Conservation (phyloP, 1,140 invertebrate species). For the Meteorus sp. region DNA sequence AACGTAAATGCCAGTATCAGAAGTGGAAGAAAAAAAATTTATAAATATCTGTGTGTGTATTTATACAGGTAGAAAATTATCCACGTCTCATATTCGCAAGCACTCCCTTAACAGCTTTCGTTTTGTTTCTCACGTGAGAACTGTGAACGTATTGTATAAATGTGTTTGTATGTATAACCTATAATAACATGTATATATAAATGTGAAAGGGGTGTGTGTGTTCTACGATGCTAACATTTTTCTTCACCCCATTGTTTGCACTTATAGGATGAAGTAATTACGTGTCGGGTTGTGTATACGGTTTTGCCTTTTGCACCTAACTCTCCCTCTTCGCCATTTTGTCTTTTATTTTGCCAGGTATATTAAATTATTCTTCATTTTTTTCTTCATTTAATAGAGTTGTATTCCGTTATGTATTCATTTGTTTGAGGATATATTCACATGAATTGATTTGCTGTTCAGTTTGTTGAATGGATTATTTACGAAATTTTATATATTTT, state of each 20-base stretch:
- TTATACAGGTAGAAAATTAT: conserved; percentile 23
- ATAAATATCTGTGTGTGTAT: neutral
- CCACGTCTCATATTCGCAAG: no score
- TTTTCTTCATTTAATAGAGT: no score
- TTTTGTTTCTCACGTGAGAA: conserved; percentile 54
- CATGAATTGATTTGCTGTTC: no score
- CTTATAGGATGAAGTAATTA: conserved; percentile 56
- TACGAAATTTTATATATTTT: neutral
- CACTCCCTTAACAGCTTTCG: conserved; percentile 23
- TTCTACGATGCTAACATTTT: conserved; percentile 10
- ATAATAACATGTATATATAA: no score
- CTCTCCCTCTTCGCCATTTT: neutral
- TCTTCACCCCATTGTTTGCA: conserved; percentile 50
- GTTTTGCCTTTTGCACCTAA: no score
- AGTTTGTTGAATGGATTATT: neutral
- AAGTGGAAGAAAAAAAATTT: no score
- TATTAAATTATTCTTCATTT: no score
- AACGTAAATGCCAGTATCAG: no score
- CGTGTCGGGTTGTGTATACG: conserved; percentile 36
- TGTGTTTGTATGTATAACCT: no score
- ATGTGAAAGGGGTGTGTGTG: neutral
- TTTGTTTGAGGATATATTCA: no score
- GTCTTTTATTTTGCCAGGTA: neutral
- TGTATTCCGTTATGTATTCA: no score
- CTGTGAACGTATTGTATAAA: no score